phyloP scores from a whole-genome alignment of 2,888 invertebrate species.

The Yponomeuta malinellus region DNA sequence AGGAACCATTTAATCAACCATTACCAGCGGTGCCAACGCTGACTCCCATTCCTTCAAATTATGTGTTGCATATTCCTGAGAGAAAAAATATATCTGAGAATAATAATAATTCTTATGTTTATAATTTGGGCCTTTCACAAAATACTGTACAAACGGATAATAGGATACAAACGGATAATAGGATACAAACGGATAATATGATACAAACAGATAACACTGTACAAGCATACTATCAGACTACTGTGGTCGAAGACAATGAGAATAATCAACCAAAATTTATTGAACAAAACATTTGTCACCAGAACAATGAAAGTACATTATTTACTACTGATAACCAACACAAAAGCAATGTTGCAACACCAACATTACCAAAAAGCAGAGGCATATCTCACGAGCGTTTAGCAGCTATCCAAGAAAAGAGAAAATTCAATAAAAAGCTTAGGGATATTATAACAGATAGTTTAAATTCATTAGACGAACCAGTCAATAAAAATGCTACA shows the following conservation, averaged over 20 bases:
- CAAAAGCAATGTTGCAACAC: neutral
- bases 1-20: constrained; percentile 45
- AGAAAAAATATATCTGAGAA: constrained; percentile 24
- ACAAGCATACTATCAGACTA: no score
- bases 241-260: neutral
- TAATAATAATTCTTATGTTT: neutral
- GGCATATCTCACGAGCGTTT: constrained; percentile 1
- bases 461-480: constrained; percentile 42
- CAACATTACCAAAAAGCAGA: neutral
- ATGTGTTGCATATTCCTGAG: constrained; percentile 30
- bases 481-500: constrained; percentile 17
- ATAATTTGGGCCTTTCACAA: constrained; percentile 15
- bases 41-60: constrained; percentile 41
- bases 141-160: constrained; percentile 14
- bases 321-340: neutral
- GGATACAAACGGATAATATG: no score
- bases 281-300: no score
- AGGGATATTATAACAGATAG: constrained; percentile 55
- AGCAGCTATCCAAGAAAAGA: constrained; percentile 53
- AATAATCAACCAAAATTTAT: no score
- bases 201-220: no score
- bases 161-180: neutral
- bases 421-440: constrained; percentile 61
- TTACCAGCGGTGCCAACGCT: constrained; percentile 36
- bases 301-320: no score